These are phyloP conservation scores for Tragelaphus buxtoni DNA, from an alignment of 2,113 vertebrate genomes.

Conservation along the genomic window DNA sequence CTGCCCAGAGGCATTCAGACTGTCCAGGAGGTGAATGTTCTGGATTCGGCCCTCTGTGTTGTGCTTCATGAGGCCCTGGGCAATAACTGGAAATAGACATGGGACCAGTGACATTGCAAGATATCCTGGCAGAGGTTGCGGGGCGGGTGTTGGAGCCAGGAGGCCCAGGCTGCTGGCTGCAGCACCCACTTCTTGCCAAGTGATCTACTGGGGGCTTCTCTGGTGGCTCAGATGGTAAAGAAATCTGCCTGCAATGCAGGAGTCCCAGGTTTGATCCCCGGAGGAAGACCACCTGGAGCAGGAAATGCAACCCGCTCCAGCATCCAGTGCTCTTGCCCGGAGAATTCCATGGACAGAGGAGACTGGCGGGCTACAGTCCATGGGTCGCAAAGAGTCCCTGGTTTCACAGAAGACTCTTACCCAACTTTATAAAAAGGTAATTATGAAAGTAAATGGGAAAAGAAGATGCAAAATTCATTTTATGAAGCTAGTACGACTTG, in stretches of 20 bases:
- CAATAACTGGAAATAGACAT: conserved; percentile 54
- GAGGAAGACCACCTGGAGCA: neutral
- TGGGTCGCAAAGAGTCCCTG: neutral
- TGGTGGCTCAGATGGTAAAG: neutral
- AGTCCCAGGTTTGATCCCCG: neutral
- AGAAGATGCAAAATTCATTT: neutral
- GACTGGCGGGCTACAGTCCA: neutral
- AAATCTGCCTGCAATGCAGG: neutral
- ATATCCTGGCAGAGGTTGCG: neutral
- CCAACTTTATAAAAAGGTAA: neutral
- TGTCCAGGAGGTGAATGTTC: conserved; percentile 43
- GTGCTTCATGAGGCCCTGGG: conserved; percentile 57
- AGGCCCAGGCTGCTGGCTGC: neutral
- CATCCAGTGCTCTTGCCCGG: neutral
- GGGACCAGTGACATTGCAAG: neutral
- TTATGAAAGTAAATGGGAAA: neutral
- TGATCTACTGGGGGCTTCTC: neutral
- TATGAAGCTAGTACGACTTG: neutral
- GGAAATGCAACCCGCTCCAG: neutral
- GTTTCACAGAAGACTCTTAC: neutral
- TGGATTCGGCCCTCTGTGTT: conserved; percentile 43
- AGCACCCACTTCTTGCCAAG: neutral
- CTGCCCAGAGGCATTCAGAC: neutral
- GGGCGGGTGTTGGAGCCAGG: neutral
- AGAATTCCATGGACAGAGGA: neutral